Base-by-base conservation (phyloP, 1,140 invertebrate species). In the Sinonovacula constricta region DNA sequence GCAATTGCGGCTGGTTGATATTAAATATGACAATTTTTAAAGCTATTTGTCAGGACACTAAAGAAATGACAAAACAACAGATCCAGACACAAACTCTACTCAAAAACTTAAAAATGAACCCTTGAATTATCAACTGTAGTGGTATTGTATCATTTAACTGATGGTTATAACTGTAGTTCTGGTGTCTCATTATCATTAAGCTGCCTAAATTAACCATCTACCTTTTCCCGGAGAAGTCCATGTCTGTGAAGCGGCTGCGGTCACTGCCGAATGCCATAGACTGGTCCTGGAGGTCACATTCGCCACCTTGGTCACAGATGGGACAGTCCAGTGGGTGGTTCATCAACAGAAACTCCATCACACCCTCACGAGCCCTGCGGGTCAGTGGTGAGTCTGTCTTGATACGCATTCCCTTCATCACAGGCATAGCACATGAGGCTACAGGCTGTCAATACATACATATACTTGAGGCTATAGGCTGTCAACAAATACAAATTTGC, bases 381-480 rank as follows among this genome's bases (percentile, higher is more conserved):
- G 98, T 98, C 89, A 99, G 93, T 81, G 98, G 96, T 0, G 98
- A 99, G 89, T 99, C 97, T 24, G 99, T 99, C 92, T 99, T 99
- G 14, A 99, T 95, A 83, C 95, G 94, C 96, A 93, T 93, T 3
- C 98, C 99, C 92, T 99, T 99, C 97, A 99, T 99, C 0, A 99
- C 98, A 18, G 99, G 99, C 98, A 99, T 99, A 1, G 99, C 98
- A 92, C 98, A 99, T 7, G 98, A 98, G 57, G 99, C 99, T n/a
- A 99, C 96, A 5, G 98, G 99, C 93, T 99, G 93, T 12, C 94
- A 85, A 31, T 57, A 67, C n/a, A n/a, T n/a, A n/a, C n/a, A n/a
- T n/a, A n/a, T n/a, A n/a, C n/a, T n/a, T n/a, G n/a, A n/a, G n/a
- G n/a, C 39, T 45, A 45, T 10, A 45, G 18, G 99, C 93, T 99